Percentiles rank a stretch among this genome's conserved stretches.
Conservation (phyloP, 2,113 vertebrate genomes). For the Ellobius talpinus region DNA sequence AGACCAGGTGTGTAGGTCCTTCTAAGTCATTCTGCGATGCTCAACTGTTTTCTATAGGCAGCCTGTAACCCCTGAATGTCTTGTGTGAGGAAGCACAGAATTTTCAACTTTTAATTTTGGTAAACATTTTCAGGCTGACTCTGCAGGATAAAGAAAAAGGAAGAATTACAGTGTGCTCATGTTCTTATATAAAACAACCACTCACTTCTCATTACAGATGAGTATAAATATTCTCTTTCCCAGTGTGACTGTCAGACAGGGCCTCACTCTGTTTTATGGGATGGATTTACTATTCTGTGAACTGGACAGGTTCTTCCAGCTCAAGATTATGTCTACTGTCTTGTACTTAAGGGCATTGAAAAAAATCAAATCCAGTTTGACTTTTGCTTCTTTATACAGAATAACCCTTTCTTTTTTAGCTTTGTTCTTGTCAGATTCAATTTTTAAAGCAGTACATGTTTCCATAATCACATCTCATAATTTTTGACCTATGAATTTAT, state of each 20-base stretch:
- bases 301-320: neutral
- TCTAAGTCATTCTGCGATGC: neutral
- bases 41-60: neutral
- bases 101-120: neutral
- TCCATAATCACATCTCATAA: neutral
- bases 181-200: neutral
- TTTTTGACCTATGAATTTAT: neutral
- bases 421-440: neutral
- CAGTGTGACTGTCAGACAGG: neutral
- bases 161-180: neutral
- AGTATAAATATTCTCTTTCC: neutral
- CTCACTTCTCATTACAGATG: neutral
- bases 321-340: neutral
- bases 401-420: neutral
- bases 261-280: neutral
- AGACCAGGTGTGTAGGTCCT: neutral
- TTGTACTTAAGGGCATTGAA: neutral
- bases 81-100: neutral
- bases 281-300: neutral
- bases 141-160: neutral
- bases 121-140: neutral
- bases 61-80: neutral
- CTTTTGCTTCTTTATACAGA: neutral
- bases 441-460: neutral
- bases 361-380: neutral